Base-by-base conservation (phyloP, 2,113 vertebrate genomes). In the Misgurnus mizolepis region DNA sequence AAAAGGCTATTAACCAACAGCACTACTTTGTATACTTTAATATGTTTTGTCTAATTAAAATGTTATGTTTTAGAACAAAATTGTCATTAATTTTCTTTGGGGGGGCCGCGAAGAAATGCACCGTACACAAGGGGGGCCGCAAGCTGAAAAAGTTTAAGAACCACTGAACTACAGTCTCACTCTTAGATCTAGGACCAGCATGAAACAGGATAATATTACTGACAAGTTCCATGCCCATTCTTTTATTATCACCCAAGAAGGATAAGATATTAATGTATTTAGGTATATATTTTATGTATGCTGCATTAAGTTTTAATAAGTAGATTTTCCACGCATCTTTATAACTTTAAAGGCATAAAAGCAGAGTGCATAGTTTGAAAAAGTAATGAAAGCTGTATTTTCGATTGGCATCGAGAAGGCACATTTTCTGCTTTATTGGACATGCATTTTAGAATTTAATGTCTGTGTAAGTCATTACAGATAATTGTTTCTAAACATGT, bases 211-310 rank as follows among this genome's bases (percentile, higher is more conserved):
- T 27, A 17, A 49, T 70, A 55, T 7, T 8, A 60, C 45, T 49
- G 43, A n/a, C 39, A 76, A 39, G n/a, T 41, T 14, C 66, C 22
- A 65, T 67, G 43, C 61, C 71, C 41, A 17, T 34, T 7, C 7
- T 49, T 40, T 40, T 49, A 18, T 9, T 64, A 14, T 45, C 64
- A 22, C 34, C 15, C 15, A 62, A 69, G 41, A 47, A 69, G 79
- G 84, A 77, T 50, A 79, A 61, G 60, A 82, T 83, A 83, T 85
- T 69, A 83, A 85, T 87, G 83, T 82, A 79, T 73, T 77, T 73
- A 62, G 64, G 34, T 39, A 27, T 50, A 83, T 79, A 22, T 83
- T 79, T 80, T 27, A 27, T 84, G 78, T 80, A 82, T 87, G 41
- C 47, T 22, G 71, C 61, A 83, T 78, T 62, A 72, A 72, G 50